These are phyloP conservation scores for Philopedon plagiatum DNA, from an alignment of 2,888 invertebrate species.

Conservation along the genomic window DNA sequence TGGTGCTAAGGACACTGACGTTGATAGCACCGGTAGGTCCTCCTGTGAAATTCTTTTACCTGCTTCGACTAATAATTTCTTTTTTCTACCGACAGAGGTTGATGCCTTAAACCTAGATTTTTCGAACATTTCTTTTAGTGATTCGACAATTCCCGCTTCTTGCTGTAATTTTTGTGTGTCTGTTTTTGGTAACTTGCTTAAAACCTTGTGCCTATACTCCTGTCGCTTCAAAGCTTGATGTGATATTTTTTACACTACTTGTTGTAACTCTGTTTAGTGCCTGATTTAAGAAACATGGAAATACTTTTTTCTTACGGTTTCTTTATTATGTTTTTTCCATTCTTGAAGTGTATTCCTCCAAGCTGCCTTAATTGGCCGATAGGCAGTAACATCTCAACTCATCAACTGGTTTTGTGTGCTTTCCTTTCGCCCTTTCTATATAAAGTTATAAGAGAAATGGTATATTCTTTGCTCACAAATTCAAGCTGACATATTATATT, in stretches of 20 bases:
- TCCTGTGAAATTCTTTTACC: slow-evolving; percentile 25
- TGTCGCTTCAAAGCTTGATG: slow-evolving; percentile 26
- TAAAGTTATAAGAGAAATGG: too few species aligned
- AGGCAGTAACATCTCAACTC: background rate
- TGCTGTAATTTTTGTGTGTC: slow-evolving; percentile 5
- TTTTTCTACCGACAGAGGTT: slow-evolving; percentile 17
- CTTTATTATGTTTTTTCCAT: background rate
- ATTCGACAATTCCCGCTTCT: background rate
- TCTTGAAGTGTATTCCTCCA: background rate
- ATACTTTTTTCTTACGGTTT: slow-evolving; percentile 37
- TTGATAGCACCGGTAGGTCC: background rate
- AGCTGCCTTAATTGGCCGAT: background rate
- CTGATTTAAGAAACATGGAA: slow-evolving; percentile 45
- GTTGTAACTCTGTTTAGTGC: slow-evolving; percentile 17
- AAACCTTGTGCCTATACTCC: slow-evolving; percentile 25
- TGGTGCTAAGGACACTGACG: background rate
- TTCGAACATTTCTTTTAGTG: slow-evolving; percentile 27
- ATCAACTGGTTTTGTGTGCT: too few species aligned
- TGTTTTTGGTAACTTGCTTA: slow-evolving; percentile 22
- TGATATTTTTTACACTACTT: slow-evolving; percentile 18
- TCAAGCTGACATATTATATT: too few species aligned
- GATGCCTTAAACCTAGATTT: background rate
- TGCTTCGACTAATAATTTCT: slow-evolving; percentile 17
- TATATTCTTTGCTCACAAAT: too few species aligned
- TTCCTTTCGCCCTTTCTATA: too few species aligned